phyloP scores from a whole-genome alignment of 1,140 invertebrate genomes.

The Rhopalosiphum padi region DNA sequence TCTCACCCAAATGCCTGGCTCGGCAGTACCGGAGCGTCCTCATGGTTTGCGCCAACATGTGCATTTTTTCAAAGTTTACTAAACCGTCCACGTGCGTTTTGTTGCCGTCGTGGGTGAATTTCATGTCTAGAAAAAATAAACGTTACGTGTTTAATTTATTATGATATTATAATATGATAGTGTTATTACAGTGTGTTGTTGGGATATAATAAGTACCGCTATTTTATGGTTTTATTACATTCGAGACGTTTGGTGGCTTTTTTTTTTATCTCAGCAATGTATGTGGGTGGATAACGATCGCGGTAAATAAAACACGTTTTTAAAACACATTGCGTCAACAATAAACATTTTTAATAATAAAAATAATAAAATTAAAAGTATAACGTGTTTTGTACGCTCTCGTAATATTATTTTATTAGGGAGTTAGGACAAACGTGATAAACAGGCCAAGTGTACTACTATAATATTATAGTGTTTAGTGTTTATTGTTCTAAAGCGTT shows the following conservation, averaged over 20 bases:
- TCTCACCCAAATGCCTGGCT: slow-evolving; percentile 73
- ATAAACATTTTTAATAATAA: background rate
- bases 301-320: background rate
- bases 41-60: slow-evolving; percentile 85
- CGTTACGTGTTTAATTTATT: background rate
- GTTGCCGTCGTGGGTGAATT: slow-evolving; percentile 90
- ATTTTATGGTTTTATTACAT: background rate
- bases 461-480: background rate
- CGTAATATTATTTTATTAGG: background rate
- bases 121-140: slow-evolving; percentile 72
- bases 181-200: background rate
- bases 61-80: slow-evolving; percentile 93
- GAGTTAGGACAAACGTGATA: background rate
- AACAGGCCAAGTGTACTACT: background rate
- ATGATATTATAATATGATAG: background rate
- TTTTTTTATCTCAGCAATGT: background rate
- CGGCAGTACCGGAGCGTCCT: slow-evolving; percentile 79
- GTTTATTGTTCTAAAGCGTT: background rate
- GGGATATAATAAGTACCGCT: background rate
- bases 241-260: background rate
- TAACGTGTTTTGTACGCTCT: background rate
- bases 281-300: background rate
- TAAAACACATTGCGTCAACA: background rate
- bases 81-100: slow-evolving; percentile 83
- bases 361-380: background rate